Conservation (phyloP, 2,888 invertebrate species). For the Thysanoteuthis rhombus region DNA sequence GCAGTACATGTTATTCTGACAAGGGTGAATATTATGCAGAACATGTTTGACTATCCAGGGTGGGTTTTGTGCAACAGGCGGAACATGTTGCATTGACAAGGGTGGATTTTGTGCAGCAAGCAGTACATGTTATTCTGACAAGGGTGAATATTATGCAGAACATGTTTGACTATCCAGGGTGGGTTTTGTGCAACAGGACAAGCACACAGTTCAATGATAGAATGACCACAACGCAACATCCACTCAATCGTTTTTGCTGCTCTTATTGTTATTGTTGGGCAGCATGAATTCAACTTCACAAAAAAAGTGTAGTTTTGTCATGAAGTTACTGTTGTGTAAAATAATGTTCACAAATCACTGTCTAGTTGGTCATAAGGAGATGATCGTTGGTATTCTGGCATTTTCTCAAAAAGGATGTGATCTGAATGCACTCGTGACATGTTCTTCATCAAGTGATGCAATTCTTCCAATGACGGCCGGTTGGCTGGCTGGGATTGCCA, state of each 20-base stretch:
- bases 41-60: neutral
- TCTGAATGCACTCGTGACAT: slow-evolving; percentile 46
- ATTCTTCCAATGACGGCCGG: slow-evolving; percentile 52
- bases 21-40: no score
- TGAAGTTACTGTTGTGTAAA: neutral
- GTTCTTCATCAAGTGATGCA: slow-evolving; percentile 50
- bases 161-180: neutral
- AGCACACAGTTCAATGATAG: neutral
- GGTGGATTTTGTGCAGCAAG: no score
- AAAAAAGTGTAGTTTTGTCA: no score
- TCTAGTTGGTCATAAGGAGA: slow-evolving; percentile 33
- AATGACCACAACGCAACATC: neutral
- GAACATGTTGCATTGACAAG: no score
- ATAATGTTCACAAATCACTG: slow-evolving; percentile 13
- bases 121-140: no score
- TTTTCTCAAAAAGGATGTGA: slow-evolving; percentile 52
- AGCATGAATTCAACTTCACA: neutral
- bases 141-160: no score
- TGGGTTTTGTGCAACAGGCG: neutral
- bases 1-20: no score
- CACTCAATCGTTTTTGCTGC: neutral
- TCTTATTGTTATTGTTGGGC: no score
- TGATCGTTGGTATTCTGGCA: slow-evolving; percentile 51
- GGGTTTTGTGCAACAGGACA: neutral
- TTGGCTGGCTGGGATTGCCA: slow-evolving; percentile 58